A percentile compares a stretch with the other conserved stretches of the same genome.
Conservation (phyloP, 2,888 invertebrate species). For the Diaprepes abbreviatus region DNA sequence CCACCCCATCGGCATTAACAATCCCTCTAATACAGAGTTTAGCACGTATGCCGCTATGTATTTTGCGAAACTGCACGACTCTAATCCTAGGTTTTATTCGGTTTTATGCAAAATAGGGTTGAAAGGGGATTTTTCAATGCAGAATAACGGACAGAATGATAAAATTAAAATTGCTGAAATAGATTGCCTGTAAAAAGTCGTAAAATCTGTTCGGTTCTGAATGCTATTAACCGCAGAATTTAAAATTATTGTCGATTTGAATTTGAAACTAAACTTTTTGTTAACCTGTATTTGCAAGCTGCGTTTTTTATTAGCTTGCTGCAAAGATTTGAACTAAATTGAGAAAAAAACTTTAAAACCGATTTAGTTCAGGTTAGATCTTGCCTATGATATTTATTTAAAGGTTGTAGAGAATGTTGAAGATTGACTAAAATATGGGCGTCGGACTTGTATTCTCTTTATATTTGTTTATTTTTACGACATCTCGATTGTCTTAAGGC, state of each 20-base stretch:
- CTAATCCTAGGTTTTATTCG: constrained; percentile 40
- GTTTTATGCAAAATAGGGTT: constrained; percentile 36
- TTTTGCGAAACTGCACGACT: constrained; percentile 38
- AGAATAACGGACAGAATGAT: constrained; percentile 10
- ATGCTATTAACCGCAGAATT: neutral
- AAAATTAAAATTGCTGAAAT: constrained; percentile 20
- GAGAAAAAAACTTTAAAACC: too few species aligned
- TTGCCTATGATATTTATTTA: too few species aligned
- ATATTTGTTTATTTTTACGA: too few species aligned
- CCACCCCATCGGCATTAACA: constrained; percentile 29
- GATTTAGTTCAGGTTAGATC: too few species aligned
- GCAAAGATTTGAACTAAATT: too few species aligned
- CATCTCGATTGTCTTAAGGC: too few species aligned
- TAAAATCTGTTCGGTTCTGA: neutral
- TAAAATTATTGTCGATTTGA: neutral
- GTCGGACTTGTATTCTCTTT: too few species aligned
- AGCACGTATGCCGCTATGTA: constrained; percentile 39
- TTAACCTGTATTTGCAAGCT: too few species aligned
- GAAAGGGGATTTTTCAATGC: constrained; percentile 22
- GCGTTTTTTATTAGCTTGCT: too few species aligned
- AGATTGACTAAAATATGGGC: too few species aligned
- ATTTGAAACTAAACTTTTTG: too few species aligned
- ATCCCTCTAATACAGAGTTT: constrained; percentile 39
- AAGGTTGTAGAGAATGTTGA: too few species aligned
- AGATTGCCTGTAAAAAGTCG: constrained; percentile 24